A percentile compares a stretch with the other conserved stretches of the same genome.
These are phyloP conservation scores for Harpagoxenus sublaevis DNA, from an alignment of 2,888 invertebrate species.

Conservation along the genomic window DNA sequence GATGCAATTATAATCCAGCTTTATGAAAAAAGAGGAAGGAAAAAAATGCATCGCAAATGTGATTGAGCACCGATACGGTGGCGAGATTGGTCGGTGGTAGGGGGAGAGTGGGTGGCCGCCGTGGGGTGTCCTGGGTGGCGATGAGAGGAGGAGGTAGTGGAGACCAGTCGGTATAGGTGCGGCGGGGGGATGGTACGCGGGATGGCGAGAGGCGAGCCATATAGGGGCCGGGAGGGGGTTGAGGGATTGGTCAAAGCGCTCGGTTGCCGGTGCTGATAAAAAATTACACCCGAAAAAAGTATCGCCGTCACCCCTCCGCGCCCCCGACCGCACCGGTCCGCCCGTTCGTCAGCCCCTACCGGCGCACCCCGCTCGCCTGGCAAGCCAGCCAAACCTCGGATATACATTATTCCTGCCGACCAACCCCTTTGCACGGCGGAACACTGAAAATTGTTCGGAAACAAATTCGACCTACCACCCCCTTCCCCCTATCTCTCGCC, in stretches of 20 bases:
- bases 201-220: slow-evolving; percentile 68
- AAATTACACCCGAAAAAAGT: slow-evolving; percentile 83
- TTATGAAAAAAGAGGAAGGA: slow-evolving; percentile 84
- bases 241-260: slow-evolving; percentile 83
- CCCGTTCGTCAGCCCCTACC: slow-evolving; percentile 59
- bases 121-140: slow-evolving; percentile 59
- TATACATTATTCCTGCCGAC: slow-evolving; percentile 82
- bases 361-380: slow-evolving; percentile 67
- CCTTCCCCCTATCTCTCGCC: slow-evolving; percentile 27
- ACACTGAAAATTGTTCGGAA: slow-evolving; percentile 81
- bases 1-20: slow-evolving; percentile 86
- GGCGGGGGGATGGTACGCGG: slow-evolving; percentile 55
- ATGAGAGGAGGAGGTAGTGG: slow-evolving; percentile 53
- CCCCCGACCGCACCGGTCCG: slow-evolving; percentile 57
- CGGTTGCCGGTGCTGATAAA: slow-evolving; percentile 83
- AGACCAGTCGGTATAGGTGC: slow-evolving; percentile 68
- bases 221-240: slow-evolving; percentile 70
- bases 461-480: slow-evolving; percentile 72
- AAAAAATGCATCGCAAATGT: slow-evolving; percentile 86
- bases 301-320: slow-evolving; percentile 75
- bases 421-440: slow-evolving; percentile 76
- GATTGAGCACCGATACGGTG: slow-evolving; percentile 86
- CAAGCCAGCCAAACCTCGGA: slow-evolving; percentile 79
- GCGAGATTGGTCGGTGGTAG: slow-evolving; percentile 82
- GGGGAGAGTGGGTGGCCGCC: slow-evolving; percentile 68